These are phyloP conservation scores for Scaptomyza parva DNA, from an alignment of 2,888 invertebrate genomes.

Conservation along the genomic window DNA sequence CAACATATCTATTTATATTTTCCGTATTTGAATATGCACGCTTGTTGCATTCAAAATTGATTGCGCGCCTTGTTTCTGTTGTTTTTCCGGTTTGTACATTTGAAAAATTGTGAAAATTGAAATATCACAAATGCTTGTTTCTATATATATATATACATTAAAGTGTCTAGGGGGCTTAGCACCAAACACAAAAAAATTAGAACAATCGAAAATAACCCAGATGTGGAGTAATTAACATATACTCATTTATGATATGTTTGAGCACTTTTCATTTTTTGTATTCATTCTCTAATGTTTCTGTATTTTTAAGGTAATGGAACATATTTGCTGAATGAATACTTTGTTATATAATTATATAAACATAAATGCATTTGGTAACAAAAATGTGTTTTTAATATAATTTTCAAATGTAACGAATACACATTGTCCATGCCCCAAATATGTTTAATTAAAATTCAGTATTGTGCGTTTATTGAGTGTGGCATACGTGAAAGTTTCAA, in stretches of 20 bases:
- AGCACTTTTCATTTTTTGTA: not conserved
- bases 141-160: too few species aligned
- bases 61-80: slow-evolving; percentile 11
- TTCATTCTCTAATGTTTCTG: not conserved
- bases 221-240: not conserved
- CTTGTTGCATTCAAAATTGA: slow-evolving; percentile 1
- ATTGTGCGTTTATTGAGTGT: not conserved
- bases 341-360: not conserved
- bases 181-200: slow-evolving; percentile 2
- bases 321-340: not conserved
- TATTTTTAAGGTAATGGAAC: not conserved
- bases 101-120: slow-evolving; percentile 18
- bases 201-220: not conserved
- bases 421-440: not conserved
- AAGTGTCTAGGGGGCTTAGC: not conserved
- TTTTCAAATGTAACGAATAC: not conserved
- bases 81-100: slow-evolving; percentile 22
- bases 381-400: not conserved
- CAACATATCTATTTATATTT: not conserved
- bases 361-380: not conserved
- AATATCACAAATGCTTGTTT: slow-evolving; percentile 29
- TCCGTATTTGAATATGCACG: not conserved
- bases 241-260: not conserved
- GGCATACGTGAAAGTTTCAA: not conserved
- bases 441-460: not conserved